Percentiles rank a stretch among this genome's conserved stretches.
These are phyloP conservation scores for Shinisaurus crocodilurus DNA, from an alignment of 2,113 vertebrate species.

Conservation along the genomic window DNA sequence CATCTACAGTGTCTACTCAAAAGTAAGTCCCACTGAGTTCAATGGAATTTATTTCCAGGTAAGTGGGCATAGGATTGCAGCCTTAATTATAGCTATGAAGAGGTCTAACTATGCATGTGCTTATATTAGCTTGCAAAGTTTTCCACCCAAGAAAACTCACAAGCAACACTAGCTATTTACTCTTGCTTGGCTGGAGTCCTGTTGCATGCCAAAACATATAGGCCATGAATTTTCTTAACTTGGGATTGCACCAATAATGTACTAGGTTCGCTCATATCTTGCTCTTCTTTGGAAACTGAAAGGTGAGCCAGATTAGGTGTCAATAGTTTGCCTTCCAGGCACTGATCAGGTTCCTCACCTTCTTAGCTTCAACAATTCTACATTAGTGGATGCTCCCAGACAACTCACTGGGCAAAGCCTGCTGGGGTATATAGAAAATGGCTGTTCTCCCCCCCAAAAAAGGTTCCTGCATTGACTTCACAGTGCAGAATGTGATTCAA, in stretches of 20 bases:
- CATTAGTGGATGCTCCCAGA: too few relatives aligned
- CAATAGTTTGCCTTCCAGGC: neutral
- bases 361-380: neutral
- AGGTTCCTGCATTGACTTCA: neutral
- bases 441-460: too few relatives aligned
- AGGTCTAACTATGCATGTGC: neutral
- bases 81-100: neutral
- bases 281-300: neutral
- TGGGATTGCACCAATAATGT: neutral
- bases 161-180: neutral
- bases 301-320: neutral
- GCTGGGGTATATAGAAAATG: neutral
- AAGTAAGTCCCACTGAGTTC: neutral
- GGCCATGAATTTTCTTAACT: neutral
- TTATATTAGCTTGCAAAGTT: neutral
- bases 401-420: too few relatives aligned
- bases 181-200: neutral
- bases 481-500: neutral
- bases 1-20: neutral
- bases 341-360: neutral
- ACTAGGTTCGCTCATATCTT: neutral
- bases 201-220: neutral
- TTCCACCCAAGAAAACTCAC: neutral
- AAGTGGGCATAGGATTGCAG: neutral
- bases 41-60: neutral